phyloP scores from a whole-genome alignment of 2,888 invertebrate genomes.

The Thera britannica region DNA sequence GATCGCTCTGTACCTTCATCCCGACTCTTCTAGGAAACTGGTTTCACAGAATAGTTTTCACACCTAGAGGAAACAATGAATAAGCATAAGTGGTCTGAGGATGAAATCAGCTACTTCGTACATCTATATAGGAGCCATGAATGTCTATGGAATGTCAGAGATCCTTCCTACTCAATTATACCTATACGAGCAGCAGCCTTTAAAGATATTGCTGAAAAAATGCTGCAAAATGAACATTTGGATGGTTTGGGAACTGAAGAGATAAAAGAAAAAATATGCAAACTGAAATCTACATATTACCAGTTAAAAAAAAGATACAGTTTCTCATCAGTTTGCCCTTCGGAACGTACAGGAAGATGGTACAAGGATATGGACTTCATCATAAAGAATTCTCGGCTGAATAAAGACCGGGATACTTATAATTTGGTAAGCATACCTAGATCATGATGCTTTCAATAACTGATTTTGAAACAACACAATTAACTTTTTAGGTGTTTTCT shows the following conservation, averaged over 20 bases:
- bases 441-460: background rate
- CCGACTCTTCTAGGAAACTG: too few relatives aligned
- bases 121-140: constrained; percentile 17
- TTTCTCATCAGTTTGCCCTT: constrained; percentile 5
- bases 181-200: constrained; percentile 6
- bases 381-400: background rate
- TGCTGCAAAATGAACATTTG: background rate
- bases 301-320: background rate
- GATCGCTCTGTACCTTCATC: too few relatives aligned
- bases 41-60: background rate
- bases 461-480: too few relatives aligned
- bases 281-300: background rate
- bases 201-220: constrained; percentile 18
- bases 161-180: background rate
- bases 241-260: background rate
- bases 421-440: constrained; percentile 7
- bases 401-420: background rate
- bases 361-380: constrained; percentile 20
- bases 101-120: constrained; percentile 14
- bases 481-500: too few relatives aligned
- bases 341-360: constrained; percentile 10
- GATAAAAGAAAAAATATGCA: constrained; percentile 11
- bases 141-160: constrained; percentile 24
- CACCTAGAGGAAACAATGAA: background rate
- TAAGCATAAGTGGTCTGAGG: constrained; percentile 8